These are phyloP conservation scores for Trichomalopsis sarcophagae DNA, from an alignment of 1,140 invertebrate genomes.

Conservation along the genomic window DNA sequence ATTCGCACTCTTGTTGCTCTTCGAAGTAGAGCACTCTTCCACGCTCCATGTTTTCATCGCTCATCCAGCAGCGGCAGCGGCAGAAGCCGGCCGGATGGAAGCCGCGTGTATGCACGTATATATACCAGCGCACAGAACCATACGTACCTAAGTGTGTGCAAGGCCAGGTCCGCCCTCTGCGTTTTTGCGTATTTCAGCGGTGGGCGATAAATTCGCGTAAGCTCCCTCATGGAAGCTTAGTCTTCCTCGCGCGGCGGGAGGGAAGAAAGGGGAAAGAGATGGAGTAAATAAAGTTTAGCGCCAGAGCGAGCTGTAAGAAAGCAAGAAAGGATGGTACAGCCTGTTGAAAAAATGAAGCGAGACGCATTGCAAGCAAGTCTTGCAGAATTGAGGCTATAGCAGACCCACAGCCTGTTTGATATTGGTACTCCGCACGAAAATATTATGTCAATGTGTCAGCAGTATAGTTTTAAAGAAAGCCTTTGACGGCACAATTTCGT, in stretches of 20 bases:
- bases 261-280: slow-evolving; percentile 9
- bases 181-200: slow-evolving; percentile 55
- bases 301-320: slow-evolving; percentile 7
- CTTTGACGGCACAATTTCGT: no score
- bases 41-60: slow-evolving; percentile 42
- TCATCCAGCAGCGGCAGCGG: slow-evolving; percentile 9
- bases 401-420: no score
- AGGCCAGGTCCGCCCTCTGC: slow-evolving; percentile 13
- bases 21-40: slow-evolving; percentile 25
- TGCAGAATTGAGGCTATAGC: neutral
- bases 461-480: no score
- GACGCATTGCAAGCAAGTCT: neutral
- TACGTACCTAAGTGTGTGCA: neutral
- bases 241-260: slow-evolving; percentile 44
- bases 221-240: slow-evolving; percentile 55
- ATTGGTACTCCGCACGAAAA: no score
- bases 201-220: slow-evolving; percentile 56
- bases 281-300: slow-evolving; percentile 46
- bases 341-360: neutral
- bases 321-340: neutral
- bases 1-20: slow-evolving; percentile 43
- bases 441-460: no score
- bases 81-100: neutral
- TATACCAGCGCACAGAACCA: neutral
- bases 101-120: neutral